Evolutionary conservation across 2,888 invertebrate species (phyloP).

Genomic region (Drosophila pseudotakahashii): DNA sequence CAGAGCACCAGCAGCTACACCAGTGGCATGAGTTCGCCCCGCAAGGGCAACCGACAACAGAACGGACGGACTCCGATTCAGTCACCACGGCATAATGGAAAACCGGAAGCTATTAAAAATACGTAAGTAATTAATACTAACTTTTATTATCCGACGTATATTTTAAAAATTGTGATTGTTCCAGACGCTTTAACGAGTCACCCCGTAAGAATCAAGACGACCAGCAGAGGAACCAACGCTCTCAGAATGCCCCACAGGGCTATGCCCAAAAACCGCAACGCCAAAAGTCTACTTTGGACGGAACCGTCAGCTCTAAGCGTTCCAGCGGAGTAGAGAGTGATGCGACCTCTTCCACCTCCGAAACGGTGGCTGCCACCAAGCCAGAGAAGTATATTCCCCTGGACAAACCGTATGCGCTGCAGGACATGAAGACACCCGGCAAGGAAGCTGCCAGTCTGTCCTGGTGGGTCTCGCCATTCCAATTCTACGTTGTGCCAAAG

Average conservation of each 20-base stretch:
- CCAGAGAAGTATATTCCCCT: conserved; percentile 85
- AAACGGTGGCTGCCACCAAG: neutral
- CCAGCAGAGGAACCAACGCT: conserved; percentile 63
- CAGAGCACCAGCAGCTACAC: conserved; percentile 68
- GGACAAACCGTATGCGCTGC: conserved; percentile 85
- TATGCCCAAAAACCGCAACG: conserved; percentile 72
- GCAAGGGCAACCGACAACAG: conserved; percentile 67
- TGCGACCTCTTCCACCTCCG: conserved; percentile 26
- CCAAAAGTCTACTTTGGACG: conserved; percentile 66
- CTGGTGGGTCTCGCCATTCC: conserved; percentile 91
- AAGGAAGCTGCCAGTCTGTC: conserved; percentile 87
- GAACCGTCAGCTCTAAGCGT: conserved; percentile 52
- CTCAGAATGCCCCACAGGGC: conserved; percentile 81
- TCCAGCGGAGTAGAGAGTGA: conserved; percentile 63
- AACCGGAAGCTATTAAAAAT: conserved; percentile 69
- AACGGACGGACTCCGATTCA: conserved; percentile 63
- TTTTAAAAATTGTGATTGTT: neutral
- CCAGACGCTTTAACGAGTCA: conserved; percentile 67
- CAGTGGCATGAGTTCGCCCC: conserved; percentile 71
- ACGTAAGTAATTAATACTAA: conserved; percentile 53
- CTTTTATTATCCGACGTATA: too few relatives aligned
- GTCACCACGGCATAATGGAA: conserved; percentile 79
- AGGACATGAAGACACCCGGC: conserved; percentile 85
- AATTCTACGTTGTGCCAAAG: conserved; percentile 88
- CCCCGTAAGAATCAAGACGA: conserved; percentile 55